Evolutionary conservation across 2,888 invertebrate genomes (phyloP).

Genomic region (Caradrina kadenii): DNA sequence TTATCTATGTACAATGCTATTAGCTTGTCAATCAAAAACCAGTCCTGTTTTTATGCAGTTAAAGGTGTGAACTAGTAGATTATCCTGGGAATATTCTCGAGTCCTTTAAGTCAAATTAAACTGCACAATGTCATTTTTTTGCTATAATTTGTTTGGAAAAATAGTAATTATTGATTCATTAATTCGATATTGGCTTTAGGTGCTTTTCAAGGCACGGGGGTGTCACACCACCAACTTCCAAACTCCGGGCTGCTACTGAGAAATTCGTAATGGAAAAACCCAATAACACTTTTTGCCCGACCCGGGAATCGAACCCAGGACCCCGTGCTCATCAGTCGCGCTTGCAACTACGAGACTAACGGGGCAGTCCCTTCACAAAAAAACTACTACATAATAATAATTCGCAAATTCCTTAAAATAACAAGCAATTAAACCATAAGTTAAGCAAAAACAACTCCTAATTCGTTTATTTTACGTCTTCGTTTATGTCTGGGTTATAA

Average conservation of each 20-base stretch:
- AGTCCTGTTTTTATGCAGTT: conserved; percentile 1
- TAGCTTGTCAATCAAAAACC: conserved; percentile 5
- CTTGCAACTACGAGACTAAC: too few species aligned
- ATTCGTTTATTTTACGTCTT: conserved; percentile 5
- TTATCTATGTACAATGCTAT: background rate
- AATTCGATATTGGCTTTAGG: too few species aligned
- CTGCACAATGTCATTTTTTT: background rate
- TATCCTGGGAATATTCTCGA: background rate
- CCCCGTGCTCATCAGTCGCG: too few species aligned
- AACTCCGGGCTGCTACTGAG: too few species aligned
- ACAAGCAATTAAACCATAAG: conserved; percentile 5
- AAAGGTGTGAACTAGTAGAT: background rate
- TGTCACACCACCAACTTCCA: too few species aligned
- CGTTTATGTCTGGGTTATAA: conserved; percentile 10
- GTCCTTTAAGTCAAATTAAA: background rate
- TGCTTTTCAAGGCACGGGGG: too few species aligned
- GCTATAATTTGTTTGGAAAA: background rate
- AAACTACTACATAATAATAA: too few species aligned
- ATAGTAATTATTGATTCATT: too few species aligned
- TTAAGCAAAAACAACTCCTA: conserved; percentile 6
- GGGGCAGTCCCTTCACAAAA: too few species aligned
- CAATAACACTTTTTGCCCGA: too few species aligned
- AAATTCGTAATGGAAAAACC: too few species aligned
- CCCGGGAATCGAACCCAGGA: too few species aligned
- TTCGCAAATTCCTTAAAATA: conserved; percentile 11